These are phyloP conservation scores for Drosophila guanche DNA, from an alignment of 1,140 invertebrate species.

Conservation along the genomic window DNA sequence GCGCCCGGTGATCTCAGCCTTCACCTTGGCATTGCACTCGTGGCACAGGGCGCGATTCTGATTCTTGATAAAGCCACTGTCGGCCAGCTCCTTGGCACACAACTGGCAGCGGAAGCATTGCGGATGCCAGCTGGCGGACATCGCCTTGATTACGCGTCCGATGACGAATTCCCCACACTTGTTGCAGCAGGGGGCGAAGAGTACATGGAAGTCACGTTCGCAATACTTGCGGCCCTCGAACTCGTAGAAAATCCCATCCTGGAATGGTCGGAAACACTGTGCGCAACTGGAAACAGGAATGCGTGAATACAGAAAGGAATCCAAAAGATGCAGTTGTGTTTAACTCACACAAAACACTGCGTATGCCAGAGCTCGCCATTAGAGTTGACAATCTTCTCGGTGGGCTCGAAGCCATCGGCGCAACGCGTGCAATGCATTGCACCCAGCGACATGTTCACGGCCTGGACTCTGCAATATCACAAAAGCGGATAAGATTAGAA, in stretches of 20 bases:
- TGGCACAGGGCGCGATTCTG: constrained; percentile 96
- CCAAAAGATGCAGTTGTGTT: not conserved
- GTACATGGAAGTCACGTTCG: constrained; percentile 99
- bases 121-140: constrained; percentile 99
- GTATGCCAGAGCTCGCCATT: constrained; percentile 99
- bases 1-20: constrained; percentile 97
- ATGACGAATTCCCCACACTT: constrained; percentile 99
- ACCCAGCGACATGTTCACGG: constrained; percentile 89
- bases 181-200: constrained; percentile 99
- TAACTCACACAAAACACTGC: constrained; percentile 98
- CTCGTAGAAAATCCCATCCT: constrained; percentile 99
- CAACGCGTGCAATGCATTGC: constrained; percentile 97
- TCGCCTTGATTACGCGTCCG: constrained; percentile 99
- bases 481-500: not conserved
- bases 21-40: constrained; percentile 97
- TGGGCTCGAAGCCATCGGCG: constrained; percentile 95
- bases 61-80: constrained; percentile 98
- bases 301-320: not conserved
- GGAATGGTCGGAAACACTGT: constrained; percentile 99
- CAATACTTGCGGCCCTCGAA: constrained; percentile 99
- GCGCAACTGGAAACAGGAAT: constrained; percentile 90
- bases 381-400: constrained; percentile 99
- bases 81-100: constrained; percentile 95
- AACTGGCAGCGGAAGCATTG: constrained; percentile 98
- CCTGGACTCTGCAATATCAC: constrained; percentile 71